These are phyloP conservation scores for Plebejus argus DNA, from an alignment of 2,888 invertebrate species.

Conservation along the genomic window DNA sequence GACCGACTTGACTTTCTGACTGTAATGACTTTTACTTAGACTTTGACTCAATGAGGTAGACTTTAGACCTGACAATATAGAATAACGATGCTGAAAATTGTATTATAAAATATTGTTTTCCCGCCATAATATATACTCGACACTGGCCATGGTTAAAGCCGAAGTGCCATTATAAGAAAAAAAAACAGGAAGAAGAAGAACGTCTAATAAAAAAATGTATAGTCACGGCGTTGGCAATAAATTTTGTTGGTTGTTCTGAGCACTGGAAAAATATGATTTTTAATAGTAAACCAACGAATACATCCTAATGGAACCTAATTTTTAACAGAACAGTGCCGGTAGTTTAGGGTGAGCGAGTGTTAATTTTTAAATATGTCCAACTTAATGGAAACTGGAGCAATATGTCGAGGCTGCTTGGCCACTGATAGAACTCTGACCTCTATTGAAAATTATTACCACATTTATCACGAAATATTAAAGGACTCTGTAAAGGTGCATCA, in stretches of 20 bases:
- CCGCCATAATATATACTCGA: too few species aligned
- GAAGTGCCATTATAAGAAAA: too few species aligned
- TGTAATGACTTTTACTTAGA: too few species aligned
- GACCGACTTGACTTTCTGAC: too few species aligned
- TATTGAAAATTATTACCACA: constrained; percentile 36
- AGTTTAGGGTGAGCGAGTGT: background rate
- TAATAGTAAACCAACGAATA: background rate
- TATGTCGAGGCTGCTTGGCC: constrained; percentile 40
- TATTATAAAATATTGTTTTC: too few species aligned
- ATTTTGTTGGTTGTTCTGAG: background rate
- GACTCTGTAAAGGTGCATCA: constrained; percentile 20
- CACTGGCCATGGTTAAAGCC: too few species aligned
- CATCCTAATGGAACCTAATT: background rate
- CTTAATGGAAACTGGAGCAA: background rate
- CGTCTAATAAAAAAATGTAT: background rate
- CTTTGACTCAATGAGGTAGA: too few species aligned
- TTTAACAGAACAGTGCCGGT: background rate
- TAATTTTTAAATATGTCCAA: constrained; percentile 10
- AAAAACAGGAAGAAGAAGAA: background rate
- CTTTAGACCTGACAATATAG: too few species aligned
- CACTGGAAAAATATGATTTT: background rate
- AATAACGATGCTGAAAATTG: too few species aligned
- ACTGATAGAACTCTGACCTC: constrained; percentile 37
- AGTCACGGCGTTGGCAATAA: background rate
- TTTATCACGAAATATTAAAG: constrained; percentile 37